Evolutionary conservation across 2,113 vertebrate species (phyloP).

Genomic region (Tragulus kanchil): DNA sequence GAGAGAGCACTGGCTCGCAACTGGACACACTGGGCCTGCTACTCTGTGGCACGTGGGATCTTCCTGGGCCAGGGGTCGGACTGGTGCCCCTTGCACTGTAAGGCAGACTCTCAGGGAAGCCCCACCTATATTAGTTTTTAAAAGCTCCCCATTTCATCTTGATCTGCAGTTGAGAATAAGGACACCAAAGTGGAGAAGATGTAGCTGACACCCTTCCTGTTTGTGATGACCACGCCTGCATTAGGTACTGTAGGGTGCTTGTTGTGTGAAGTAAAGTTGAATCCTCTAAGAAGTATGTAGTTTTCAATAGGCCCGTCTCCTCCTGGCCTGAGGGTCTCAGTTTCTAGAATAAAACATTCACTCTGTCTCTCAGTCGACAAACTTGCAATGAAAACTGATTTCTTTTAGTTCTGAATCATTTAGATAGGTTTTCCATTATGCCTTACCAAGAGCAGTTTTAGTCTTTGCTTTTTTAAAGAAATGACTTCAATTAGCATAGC

Average conservation of each 20-base stretch:
- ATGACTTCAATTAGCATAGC: background rate
- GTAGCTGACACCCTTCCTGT: background rate
- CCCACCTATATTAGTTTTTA: background rate
- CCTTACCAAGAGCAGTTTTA: background rate
- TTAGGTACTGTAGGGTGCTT: no score
- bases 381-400: background rate
- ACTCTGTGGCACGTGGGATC: no score
- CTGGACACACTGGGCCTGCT: no score
- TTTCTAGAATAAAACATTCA: background rate
- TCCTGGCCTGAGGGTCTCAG: background rate
- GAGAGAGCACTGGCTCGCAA: no score
- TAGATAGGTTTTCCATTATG: background rate
- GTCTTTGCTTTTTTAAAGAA: background rate
- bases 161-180: background rate
- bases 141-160: background rate
- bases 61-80: no score
- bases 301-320: background rate
- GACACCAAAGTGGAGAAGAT: background rate
- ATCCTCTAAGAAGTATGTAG: background rate
- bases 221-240: background rate
- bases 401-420: background rate
- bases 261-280: background rate
- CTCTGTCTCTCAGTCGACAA: background rate
- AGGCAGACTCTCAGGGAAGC: no score
- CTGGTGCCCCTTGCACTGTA: no score